A percentile compares a stretch with the other conserved stretches of the same genome.
Conservation (phyloP, 2,888 invertebrate genomes). For the Mechanitis mazaeus region DNA sequence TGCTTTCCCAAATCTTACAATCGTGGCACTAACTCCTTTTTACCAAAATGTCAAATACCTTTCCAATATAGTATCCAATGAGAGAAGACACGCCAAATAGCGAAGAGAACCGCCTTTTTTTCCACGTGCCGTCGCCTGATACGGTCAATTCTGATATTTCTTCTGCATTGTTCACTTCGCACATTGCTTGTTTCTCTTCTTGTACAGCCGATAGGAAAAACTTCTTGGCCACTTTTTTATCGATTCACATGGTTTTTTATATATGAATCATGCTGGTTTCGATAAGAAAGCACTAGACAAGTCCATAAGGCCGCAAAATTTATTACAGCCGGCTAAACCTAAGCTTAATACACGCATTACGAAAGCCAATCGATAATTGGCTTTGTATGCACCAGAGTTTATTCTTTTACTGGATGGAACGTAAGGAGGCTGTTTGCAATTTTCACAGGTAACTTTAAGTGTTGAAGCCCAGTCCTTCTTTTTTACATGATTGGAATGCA, state of each 20-base stretch:
- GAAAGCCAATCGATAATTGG: too few species aligned
- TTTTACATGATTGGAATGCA: too few species aligned
- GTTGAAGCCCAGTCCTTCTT: too few species aligned
- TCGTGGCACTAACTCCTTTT: conserved; percentile 21
- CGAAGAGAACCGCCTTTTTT: conserved; percentile 32
- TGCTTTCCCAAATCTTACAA: conserved; percentile 13
- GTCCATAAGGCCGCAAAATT: too few species aligned
- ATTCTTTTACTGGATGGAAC: too few species aligned
- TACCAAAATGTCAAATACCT: conserved; percentile 19
- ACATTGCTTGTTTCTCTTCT: conserved; percentile 6
- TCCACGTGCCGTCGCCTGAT: conserved; percentile 34
- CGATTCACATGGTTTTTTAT: background rate
- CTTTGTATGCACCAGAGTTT: too few species aligned
- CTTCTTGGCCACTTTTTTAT: conserved; percentile 3
- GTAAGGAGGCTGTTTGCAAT: too few species aligned
- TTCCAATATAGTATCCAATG: conserved; percentile 21
- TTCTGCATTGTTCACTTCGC: conserved; percentile 27
- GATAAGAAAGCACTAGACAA: too few species aligned
- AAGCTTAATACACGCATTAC: too few species aligned
- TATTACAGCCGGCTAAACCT: too few species aligned
- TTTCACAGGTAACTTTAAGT: too few species aligned
- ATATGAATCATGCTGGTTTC: background rate
- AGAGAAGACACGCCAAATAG: conserved; percentile 31
- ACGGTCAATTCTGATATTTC: conserved; percentile 30
- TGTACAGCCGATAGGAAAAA: conserved; percentile 8